phyloP scores from a whole-genome alignment of 1,140 invertebrate species.

The Hydropsyche tenuis region DNA sequence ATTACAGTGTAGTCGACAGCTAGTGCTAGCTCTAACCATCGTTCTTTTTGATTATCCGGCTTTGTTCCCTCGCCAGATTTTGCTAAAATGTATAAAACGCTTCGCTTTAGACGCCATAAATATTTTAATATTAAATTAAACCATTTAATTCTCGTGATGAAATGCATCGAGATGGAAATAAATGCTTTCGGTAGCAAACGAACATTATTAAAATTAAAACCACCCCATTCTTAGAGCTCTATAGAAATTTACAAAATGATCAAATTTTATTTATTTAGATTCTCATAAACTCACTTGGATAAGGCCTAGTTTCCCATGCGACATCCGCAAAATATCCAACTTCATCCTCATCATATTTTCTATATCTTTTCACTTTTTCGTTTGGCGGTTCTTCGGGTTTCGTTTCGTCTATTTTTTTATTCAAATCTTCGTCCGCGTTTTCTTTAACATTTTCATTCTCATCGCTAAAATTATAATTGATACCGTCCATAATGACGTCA shows the following conservation, averaged over 20 bases:
- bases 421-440: background rate
- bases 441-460: constrained; percentile 44
- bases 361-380: constrained; percentile 33
- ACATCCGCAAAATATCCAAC: constrained; percentile 61
- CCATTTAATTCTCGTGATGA: too few relatives aligned
- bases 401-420: background rate
- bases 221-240: too few relatives aligned
- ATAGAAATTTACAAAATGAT: too few relatives aligned
- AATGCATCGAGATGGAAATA: too few relatives aligned
- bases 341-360: constrained; percentile 52
- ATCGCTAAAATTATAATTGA: constrained; percentile 43
- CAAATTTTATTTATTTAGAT: too few relatives aligned
- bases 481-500: constrained; percentile 53
- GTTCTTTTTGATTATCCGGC: constrained; percentile 49
- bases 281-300: constrained; percentile 52
- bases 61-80: constrained; percentile 12
- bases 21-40: constrained; percentile 74
- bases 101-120: background rate
- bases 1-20: constrained; percentile 74
- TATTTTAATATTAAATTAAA: too few relatives aligned
- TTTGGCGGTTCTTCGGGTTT: constrained; percentile 30
- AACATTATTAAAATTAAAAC: too few relatives aligned
- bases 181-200: too few relatives aligned
- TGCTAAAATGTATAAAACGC: background rate
- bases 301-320: constrained; percentile 56